phyloP scores from a whole-genome alignment of 2,888 invertebrate genomes.

The Sericinus montela region DNA sequence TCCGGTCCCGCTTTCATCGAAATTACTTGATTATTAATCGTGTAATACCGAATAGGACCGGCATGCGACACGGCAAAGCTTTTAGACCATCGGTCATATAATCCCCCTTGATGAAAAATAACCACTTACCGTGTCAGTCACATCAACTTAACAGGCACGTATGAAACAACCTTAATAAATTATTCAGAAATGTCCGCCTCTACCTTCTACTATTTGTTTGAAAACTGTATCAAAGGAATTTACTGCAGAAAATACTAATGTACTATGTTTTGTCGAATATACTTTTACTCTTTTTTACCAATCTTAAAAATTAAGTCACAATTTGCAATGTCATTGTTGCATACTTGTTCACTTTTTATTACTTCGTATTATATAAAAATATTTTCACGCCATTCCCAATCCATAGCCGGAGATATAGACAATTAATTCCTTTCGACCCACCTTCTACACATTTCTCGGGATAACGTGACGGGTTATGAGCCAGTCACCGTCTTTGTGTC shows the following conservation, averaged over 20 bases:
- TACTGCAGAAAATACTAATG: neutral
- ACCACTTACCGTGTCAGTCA: conserved; percentile 69
- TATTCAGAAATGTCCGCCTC: conserved; percentile 4
- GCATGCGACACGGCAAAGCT: conserved; percentile 64
- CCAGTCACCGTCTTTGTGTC: no score
- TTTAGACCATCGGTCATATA: conserved; percentile 68
- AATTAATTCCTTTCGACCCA: no score
- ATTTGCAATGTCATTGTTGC: no score
- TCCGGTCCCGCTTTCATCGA: neutral
- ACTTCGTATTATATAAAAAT: no score
- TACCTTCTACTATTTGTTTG: neutral
- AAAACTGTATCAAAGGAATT: conserved; percentile 2
- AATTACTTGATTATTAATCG: conserved; percentile 13
- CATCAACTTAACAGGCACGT: conserved; percentile 6
- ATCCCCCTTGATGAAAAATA: conserved; percentile 69
- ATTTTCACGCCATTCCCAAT: no score
- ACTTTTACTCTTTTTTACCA: no score
- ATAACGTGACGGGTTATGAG: no score
- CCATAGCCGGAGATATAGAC: no score
- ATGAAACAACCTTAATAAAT: conserved; percentile 14
- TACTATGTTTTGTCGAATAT: no score
- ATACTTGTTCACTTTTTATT: no score
- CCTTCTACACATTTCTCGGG: no score
- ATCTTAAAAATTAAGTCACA: no score
- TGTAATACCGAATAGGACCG: conserved; percentile 10